Conservation (phyloP, 2,797 vertebrate genomes). For the Pelobates cultripes region DNA sequence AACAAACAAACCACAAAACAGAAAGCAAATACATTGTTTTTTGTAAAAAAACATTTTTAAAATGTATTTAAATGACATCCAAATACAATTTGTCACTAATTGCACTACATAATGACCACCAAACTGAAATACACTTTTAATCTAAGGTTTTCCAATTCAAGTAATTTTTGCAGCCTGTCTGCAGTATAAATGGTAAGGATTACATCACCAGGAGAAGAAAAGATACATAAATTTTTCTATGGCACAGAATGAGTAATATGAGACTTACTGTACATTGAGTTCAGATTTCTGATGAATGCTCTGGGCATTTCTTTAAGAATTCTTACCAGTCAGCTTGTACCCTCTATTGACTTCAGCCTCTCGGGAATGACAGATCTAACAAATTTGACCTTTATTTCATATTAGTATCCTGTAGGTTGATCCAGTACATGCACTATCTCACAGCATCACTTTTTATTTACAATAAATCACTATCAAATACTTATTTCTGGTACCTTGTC, state of each 20-base stretch:
- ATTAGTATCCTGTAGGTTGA: constrained; percentile 9
- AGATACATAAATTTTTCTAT: neutral
- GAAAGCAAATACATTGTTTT: no score
- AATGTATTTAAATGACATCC: no score
- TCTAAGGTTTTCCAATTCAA: no score
- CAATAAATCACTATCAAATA: neutral
- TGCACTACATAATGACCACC: no score
- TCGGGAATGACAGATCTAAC: constrained; percentile 22
- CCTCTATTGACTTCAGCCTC: constrained; percentile 14
- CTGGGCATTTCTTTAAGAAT: constrained; percentile 21
- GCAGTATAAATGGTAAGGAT: neutral
- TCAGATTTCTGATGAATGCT: constrained; percentile 3
- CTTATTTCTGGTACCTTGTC: neutral
- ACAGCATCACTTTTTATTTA: constrained; percentile 15
- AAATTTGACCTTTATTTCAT: constrained; percentile 43
- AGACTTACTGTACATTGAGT: constrained; percentile 11
- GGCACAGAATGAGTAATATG: neutral
- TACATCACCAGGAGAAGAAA: neutral
- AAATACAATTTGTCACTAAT: no score
- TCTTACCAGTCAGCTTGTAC: constrained; percentile 35
- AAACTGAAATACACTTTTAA: no score
- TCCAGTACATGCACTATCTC: constrained; percentile 6
- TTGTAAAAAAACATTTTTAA: no score
- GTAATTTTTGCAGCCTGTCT: no score
- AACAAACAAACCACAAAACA: no score